A percentile compares a stretch with the other conserved stretches of the same genome.
These are phyloP conservation scores for Uria lomvia DNA, from an alignment of 2,113 vertebrate genomes.

Conservation along the genomic window DNA sequence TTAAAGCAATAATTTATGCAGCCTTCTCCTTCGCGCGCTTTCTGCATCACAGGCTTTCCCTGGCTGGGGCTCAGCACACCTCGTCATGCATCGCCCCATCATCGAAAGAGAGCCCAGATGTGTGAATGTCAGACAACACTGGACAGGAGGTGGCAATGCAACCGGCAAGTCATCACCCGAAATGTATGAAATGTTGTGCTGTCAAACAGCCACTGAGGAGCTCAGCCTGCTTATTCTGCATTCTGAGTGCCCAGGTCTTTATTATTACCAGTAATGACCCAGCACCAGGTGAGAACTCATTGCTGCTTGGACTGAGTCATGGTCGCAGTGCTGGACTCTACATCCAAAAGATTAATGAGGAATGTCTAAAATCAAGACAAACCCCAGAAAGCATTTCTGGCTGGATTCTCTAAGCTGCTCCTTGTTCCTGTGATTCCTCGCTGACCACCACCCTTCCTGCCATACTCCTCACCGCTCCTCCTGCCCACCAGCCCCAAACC, in stretches of 20 bases:
- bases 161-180: not conserved
- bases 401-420: rapidly evolving
- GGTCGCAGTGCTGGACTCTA: rapidly evolving
- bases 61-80: not conserved
- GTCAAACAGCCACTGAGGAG: not conserved
- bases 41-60: not conserved
- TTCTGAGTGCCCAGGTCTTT: not conserved
- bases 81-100: not conserved
- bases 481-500: rapidly evolving
- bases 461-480: rapidly evolving
- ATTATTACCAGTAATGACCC: not conserved
- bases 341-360: not conserved
- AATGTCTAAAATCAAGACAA: not conserved
- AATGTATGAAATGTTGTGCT: not conserved
- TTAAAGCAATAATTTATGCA: conserved; percentile 1
- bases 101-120: not conserved
- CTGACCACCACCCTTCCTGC: not conserved
- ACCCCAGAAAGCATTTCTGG: not conserved
- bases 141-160: not conserved
- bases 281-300: not conserved
- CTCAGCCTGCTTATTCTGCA: not conserved
- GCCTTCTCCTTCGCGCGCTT: not conserved
- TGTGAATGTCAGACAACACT: not conserved
- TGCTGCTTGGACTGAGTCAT: not conserved
- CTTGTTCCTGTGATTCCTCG: not conserved